Evolutionary conservation across 2,113 vertebrate species (phyloP), one percentile per base, ranked within the genome.

Genomic region (Columba livia): DNA sequence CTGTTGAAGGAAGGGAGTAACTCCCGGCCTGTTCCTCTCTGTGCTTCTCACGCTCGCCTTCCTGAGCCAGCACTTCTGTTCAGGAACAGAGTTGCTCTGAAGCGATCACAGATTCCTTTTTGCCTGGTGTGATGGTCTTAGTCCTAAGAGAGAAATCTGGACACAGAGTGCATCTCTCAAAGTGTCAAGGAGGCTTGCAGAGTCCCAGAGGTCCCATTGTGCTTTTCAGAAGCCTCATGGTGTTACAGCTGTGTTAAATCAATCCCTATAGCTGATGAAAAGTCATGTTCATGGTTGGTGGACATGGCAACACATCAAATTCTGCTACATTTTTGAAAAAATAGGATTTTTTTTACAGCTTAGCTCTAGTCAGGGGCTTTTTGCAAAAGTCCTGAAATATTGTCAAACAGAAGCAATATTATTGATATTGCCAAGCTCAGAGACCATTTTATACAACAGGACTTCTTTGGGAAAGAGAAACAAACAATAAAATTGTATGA

Each of bases 221-320:
- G 62, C 83, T 89, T 80, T 88, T 73, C 86, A 94, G 69, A 90
- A 94, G 69, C 57, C 80, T 72, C 61, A 65, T 84, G 54, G 53
- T 38, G 44, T 47, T 81, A 54, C 73, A 90, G 67, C 89, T 90
- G 57, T 48, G 19, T 60, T 71, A 53, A 89, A 94, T 84, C 83
- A 93, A 71, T 74, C 48, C 38, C 15, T 90, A 32, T 11, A 88
- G 72, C 90, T 94, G 84, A 14, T 90, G 84, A 94, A 93, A 87
- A 93, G 40, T 71, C 81, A 4, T 56, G 38, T 85, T 79, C 44
- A 29, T 65, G 67, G 65, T 89, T 78, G 38, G 57, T 85, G 87
- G 65, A 89, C 70, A 31, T 50, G 50, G 64, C 64, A 92, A 58
- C 69, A 54, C 32, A 50, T 73, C 71, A 11, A 51, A 29, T 69